phyloP scores from a whole-genome alignment of 2,113 vertebrate genomes.

The Picathartes gymnocephalus region DNA sequence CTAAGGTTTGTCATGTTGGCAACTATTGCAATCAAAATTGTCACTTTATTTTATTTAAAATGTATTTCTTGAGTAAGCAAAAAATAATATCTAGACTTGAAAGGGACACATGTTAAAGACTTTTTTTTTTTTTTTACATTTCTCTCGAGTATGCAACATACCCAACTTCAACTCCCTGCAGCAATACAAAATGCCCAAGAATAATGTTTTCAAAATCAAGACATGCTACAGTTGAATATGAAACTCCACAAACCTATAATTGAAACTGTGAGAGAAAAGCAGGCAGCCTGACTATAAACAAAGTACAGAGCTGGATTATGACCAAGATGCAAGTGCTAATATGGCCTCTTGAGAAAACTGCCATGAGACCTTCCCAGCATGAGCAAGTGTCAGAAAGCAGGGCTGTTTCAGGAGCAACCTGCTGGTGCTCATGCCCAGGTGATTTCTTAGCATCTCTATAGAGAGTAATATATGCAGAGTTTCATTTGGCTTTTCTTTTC shows the following conservation, averaged over 20 bases:
- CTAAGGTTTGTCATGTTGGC: neutral
- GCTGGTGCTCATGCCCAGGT: neutral
- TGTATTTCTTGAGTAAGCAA: neutral
- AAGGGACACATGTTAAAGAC: neutral
- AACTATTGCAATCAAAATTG: neutral
- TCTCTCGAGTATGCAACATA: neutral
- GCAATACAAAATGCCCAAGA: conserved; percentile 20
- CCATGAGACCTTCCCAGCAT: neutral
- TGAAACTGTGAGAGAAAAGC: conserved; percentile 31
- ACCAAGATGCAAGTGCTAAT: conserved; percentile 6
- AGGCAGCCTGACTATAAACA: conserved; percentile 27
- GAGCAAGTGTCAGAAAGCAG: neutral
- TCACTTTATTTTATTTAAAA: conserved; percentile 12
- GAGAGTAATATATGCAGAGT: neutral
- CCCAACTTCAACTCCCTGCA: conserved; percentile 5
- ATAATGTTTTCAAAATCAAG: conserved; percentile 56
- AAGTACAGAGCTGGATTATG: neutral
- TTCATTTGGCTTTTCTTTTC: neutral
- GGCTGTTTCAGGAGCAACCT: neutral
- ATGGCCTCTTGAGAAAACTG: neutral
- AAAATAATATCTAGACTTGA: neutral
- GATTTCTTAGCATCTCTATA: neutral
- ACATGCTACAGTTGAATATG: neutral
- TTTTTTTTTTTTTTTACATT: neutral
- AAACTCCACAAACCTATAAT: conserved; percentile 19